A percentile compares a stretch with the other conserved stretches of the same genome.
phyloP scores from a whole-genome alignment of 2,888 invertebrate genomes.

The Drosophila lutescens region DNA sequence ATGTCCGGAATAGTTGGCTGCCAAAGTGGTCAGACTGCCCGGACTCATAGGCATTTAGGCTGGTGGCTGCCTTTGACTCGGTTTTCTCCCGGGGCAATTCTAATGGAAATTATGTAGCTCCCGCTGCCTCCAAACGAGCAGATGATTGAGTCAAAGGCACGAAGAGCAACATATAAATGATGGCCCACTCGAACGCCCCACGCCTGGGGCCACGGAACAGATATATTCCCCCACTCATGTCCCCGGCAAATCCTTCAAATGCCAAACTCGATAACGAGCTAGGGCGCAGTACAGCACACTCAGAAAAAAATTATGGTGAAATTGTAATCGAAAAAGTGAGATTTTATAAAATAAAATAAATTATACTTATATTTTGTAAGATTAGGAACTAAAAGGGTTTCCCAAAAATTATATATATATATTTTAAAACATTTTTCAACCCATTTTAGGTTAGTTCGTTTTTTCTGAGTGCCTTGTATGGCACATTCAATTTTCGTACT shows the following conservation, averaged over 20 bases:
- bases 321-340: no score
- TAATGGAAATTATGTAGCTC: constrained; percentile 42
- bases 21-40: constrained; percentile 48
- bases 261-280: constrained; percentile 6
- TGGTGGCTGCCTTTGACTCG: constrained; percentile 50
- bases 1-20: constrained; percentile 37
- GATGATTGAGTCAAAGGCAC: constrained; percentile 30
- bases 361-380: no score
- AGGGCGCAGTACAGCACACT: neutral
- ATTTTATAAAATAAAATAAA: no score
- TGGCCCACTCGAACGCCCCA: constrained; percentile 11
- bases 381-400: no score
- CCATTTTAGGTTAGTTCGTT: neutral
- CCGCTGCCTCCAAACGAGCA: constrained; percentile 23
- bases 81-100: constrained; percentile 10
- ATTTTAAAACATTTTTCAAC: neutral
- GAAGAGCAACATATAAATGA: constrained; percentile 36
- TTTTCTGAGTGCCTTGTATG: neutral
- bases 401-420: no score
- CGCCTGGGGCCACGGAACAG: constrained; percentile 17
- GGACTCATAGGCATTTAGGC: constrained; percentile 36
- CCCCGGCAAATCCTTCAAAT: constrained; percentile 24
- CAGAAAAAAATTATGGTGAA: neutral
- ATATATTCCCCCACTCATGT: constrained; percentile 6
- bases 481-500: constrained; percentile 24